These are phyloP conservation scores for Trissolcus brochymenae DNA, from an alignment of 2,888 invertebrate species.

Conservation along the genomic window DNA sequence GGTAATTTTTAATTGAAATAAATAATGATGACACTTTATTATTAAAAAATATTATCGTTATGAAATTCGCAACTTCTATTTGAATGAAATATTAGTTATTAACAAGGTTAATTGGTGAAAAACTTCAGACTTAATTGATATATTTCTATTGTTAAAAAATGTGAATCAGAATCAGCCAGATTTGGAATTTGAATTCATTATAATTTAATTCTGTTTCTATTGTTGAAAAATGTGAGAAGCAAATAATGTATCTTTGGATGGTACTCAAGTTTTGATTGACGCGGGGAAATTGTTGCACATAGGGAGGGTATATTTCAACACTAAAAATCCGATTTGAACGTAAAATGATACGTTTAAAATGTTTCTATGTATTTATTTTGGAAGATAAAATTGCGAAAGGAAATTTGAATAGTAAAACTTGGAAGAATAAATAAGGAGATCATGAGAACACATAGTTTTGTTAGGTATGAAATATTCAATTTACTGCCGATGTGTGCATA, in stretches of 20 bases:
- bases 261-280: background rate
- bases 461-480: slow-evolving; percentile 35
- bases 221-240: background rate
- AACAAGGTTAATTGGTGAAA: no score
- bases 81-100: no score
- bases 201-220: background rate
- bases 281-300: background rate
- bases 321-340: background rate
- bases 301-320: background rate
- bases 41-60: no score
- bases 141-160: no score
- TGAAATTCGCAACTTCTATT: no score
- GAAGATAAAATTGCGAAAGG: slow-evolving; percentile 9
- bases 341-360: slow-evolving; percentile 4
- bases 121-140: no score
- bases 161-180: no score
- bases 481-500: slow-evolving; percentile 20
- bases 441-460: slow-evolving; percentile 19
- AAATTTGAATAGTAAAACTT: slow-evolving; percentile 21
- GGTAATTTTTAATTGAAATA: no score
- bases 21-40: no score
- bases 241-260: background rate
- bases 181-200: no score
- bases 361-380: slow-evolving; percentile 5
- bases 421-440: slow-evolving; percentile 27